Conservation (phyloP, 2,113 vertebrate species). For the Eclectus roratus region DNA sequence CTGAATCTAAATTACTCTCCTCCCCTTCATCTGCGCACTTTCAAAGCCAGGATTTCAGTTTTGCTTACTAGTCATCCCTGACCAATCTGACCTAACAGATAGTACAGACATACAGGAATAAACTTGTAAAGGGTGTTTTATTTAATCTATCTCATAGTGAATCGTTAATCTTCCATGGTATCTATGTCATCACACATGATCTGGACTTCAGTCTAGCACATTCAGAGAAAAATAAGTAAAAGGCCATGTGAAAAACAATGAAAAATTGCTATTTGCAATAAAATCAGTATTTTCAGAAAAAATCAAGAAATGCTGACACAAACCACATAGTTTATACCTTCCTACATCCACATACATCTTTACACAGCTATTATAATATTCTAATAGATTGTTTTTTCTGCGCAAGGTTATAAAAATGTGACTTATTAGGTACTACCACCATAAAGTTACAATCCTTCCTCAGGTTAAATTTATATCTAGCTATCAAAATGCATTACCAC, state of each 20-base stretch:
- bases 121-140: neutral
- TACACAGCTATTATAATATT: neutral
- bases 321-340: neutral
- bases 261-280: neutral
- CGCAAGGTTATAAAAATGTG: conserved; percentile 30
- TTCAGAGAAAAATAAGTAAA: neutral
- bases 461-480: conserved; percentile 14
- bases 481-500: conserved; percentile 16
- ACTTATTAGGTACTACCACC: conserved; percentile 22
- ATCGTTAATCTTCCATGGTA: neutral
- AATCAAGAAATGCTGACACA: neutral
- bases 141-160: neutral
- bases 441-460: neutral
- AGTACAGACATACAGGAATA: neutral
- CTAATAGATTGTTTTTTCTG: neutral
- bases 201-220: neutral
- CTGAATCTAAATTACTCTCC: conserved; percentile 24
- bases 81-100: neutral
- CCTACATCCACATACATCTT: neutral
- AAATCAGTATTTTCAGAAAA: neutral
- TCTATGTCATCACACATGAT: neutral
- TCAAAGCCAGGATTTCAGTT: neutral
- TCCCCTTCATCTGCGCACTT: conserved; percentile 12
- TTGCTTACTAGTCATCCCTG: neutral
- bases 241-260: neutral